Evolutionary conservation across 2,888 invertebrate genomes (phyloP), one percentile per base, ranked within the genome.

Genomic region (Eurytoma adleriae): DNA sequence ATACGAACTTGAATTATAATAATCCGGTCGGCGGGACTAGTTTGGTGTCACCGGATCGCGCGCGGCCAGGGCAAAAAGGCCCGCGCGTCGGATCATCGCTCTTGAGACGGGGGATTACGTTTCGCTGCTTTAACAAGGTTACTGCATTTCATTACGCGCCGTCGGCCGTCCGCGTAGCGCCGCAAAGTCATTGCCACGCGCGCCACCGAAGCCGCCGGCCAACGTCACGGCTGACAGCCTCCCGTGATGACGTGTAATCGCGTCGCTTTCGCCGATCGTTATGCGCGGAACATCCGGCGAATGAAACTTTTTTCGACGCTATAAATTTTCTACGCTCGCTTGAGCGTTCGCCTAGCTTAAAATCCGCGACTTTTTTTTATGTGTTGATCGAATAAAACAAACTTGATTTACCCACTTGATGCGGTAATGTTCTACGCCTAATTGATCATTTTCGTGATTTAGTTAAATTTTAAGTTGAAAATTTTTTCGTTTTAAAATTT

Each of bases 41-140:
- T 68, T 69, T 62, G 16, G 78, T 57, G 64, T 83, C 80, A 84
- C 74, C 76, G 78, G 81, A 84, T 84, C 84, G 48, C 64, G 64
- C 27, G 24, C 61, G 52, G 10, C 12, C 18, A 5, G 18, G 72
- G 50, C 78, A 82, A 80, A 80, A 83, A 84, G 79, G 10, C 78
- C 81, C 74, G 80, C 80, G 61, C 72, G n/a, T 67, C 54, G 81
- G 83, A 84, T 85, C 82, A 81, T 85, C 83, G 56, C 50, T 61
- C 57, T 59, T 57, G 77, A 40, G 69, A 20, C 27, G 48, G 30
- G 24, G 83, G 84, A 85, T 86, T 85, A 84, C 84, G 80, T 84
- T 86, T 83, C 84, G 79, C 83, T 80, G 82, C 54, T 85, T 24
- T 85, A 84, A 83, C 85, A 62, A 85, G 84, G 82, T 86, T 85